A percentile compares a stretch with the other conserved stretches of the same genome.
phyloP scores from a whole-genome alignment of 2,888 invertebrate genomes.

The Lingula anatina region DNA sequence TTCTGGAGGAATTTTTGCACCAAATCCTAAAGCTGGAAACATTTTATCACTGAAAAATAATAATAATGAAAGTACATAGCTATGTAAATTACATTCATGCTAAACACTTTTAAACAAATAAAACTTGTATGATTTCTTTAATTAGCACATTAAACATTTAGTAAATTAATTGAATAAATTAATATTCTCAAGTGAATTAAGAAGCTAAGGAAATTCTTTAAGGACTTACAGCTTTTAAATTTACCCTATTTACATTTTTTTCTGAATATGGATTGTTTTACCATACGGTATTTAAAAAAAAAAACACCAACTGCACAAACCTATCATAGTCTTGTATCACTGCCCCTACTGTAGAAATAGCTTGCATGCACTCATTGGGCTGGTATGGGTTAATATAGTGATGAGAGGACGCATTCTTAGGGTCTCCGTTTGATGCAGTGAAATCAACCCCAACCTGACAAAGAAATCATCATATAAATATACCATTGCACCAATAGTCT shows the following conservation, averaged over 20 bases:
- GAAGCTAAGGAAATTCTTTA: no score
- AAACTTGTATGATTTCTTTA: no score
- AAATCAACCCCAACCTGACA: constrained; percentile 48
- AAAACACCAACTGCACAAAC: no score
- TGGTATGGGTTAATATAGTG: constrained; percentile 45
- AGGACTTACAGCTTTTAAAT: no score
- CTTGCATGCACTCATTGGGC: constrained; percentile 47
- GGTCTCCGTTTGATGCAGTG: constrained; percentile 50
- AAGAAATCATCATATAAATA: not conserved
- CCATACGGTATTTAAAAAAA: no score
- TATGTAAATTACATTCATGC: not conserved
- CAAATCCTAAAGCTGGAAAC: constrained; percentile 50
- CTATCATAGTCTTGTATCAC: constrained; percentile 50
- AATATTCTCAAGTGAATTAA: no score
- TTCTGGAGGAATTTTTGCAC: constrained; percentile 42
- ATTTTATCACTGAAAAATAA: constrained; percentile 37
- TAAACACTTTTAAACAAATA: not conserved
- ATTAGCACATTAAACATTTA: no score
- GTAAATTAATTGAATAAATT: no score
- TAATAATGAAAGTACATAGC: not conserved
- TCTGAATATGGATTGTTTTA: no score
- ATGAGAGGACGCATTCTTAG: constrained; percentile 31
- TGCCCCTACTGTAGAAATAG: constrained; percentile 43
- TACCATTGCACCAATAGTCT: not conserved
- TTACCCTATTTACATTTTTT: no score